A percentile compares a stretch with the other conserved stretches of the same genome.
Conservation (phyloP, 2,113 vertebrate genomes). For the Vimba vimba region DNA sequence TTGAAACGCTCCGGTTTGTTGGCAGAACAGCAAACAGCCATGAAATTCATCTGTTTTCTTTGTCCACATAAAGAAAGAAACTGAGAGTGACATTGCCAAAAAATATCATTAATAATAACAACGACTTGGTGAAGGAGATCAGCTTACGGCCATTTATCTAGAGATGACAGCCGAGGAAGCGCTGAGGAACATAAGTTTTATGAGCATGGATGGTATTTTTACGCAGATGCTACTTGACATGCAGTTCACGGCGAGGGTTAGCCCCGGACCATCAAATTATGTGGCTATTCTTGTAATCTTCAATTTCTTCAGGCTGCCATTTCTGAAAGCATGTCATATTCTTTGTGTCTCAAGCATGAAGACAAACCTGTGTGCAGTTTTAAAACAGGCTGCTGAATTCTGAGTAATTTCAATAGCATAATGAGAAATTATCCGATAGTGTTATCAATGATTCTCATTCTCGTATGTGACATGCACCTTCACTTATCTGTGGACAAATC, state of each 20-base stretch:
- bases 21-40: not conserved
- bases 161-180: conserved; percentile 25
- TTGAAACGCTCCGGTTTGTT: not conserved
- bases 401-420: not conserved
- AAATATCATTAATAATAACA: conserved; percentile 30
- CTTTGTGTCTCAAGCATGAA: not conserved
- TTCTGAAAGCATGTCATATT: not conserved
- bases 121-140: conserved; percentile 25
- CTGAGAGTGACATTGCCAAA: conserved; percentile 12
- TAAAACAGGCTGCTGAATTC: not conserved
- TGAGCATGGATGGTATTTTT: conserved; percentile 15
- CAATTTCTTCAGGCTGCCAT: conserved; percentile 11
- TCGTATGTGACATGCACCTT: not conserved
- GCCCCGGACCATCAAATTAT: conserved; percentile 39
- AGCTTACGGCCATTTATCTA: conserved; percentile 25
- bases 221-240: conserved; percentile 35
- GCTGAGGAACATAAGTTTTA: conserved; percentile 25
- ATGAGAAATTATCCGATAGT: not conserved
- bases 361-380: not conserved
- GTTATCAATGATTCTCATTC: not conserved
- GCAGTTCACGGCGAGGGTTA: not conserved
- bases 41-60: conserved; percentile 18
- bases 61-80: not conserved
- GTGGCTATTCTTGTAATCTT: conserved; percentile 32
- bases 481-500: not conserved